Evolutionary conservation across 2,888 invertebrate species (phyloP).

Genomic region (Hirtodrosophila cameraria): DNA sequence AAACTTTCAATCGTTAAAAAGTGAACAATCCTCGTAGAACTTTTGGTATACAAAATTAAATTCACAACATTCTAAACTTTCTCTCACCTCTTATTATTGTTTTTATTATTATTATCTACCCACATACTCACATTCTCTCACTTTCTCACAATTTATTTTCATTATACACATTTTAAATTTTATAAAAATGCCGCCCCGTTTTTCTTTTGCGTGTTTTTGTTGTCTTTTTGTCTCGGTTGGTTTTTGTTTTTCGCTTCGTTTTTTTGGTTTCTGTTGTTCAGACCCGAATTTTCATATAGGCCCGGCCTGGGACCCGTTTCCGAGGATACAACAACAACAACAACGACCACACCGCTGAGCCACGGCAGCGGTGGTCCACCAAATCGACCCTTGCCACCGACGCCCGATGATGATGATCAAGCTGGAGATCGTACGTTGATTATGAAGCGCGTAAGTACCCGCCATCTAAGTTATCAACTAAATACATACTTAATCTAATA

Average conservation of each 20-base stretch:
- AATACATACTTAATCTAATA: conserved; percentile 1
- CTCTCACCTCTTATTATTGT: conserved; percentile 40
- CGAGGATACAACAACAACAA: conserved; percentile 83
- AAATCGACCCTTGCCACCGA: conserved; percentile 96
- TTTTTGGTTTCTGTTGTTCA: conserved; percentile 84
- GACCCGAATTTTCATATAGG: conserved; percentile 93
- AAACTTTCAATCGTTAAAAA: not conserved
- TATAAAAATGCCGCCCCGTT: conserved; percentile 45
- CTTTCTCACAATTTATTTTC: conserved; percentile 16
- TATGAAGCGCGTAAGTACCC: conserved; percentile 93
- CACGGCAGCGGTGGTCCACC: conserved; percentile 89
- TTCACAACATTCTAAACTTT: conserved; percentile 41
- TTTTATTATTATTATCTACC: conserved; percentile 6
- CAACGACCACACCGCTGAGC: conserved; percentile 81
- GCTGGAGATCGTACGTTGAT: conserved; percentile 94
- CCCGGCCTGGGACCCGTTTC: conserved; percentile 88
- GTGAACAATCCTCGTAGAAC: not conserved
- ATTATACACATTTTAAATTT: conserved; percentile 8
- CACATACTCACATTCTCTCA: not conserved
- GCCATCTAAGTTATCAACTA: not conserved
- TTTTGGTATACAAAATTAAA: conserved; percentile 9
- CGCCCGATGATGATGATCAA: conserved; percentile 95
- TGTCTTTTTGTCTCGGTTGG: conserved; percentile 43
- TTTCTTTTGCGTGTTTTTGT: conserved; percentile 52
- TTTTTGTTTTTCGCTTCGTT: conserved; percentile 54